phyloP scores from a whole-genome alignment of 2,113 vertebrate genomes.

The Centropristis striata region DNA sequence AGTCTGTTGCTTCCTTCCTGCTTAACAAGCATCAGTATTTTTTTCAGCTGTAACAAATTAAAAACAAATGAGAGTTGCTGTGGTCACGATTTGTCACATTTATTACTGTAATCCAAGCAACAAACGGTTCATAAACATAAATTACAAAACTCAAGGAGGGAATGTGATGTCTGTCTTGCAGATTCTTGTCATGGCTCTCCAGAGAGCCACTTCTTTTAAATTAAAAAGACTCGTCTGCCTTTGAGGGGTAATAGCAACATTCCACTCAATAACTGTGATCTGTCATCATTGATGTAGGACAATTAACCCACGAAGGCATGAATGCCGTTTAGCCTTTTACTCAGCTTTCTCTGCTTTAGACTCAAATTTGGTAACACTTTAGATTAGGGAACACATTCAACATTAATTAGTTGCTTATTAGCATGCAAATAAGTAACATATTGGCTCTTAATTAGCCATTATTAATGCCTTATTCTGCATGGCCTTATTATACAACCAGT shows the following conservation, averaged over 20 bases:
- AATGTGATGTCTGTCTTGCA: not conserved
- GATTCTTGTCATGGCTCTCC: not conserved
- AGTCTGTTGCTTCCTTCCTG: not conserved
- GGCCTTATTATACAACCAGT: too few species aligned
- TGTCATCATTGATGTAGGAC: conserved; percentile 8
- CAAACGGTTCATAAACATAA: conserved; percentile 20
- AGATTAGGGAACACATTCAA: too few species aligned
- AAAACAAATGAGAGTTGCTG: not conserved
- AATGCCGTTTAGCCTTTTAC: not conserved
- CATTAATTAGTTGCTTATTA: too few species aligned
- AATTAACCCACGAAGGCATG: not conserved
- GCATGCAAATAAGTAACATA: too few species aligned
- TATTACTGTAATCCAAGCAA: conserved; percentile 24
- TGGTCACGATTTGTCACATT: conserved; percentile 26
- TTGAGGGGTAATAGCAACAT: too few species aligned
- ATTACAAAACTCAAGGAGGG: not conserved
- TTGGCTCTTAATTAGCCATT: too few species aligned
- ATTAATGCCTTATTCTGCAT: too few species aligned
- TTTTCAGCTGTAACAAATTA: conserved; percentile 21
- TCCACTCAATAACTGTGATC: conserved; percentile 3
- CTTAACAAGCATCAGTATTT: not conserved
- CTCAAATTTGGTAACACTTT: not conserved
- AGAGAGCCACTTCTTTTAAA: not conserved
- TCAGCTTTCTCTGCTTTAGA: not conserved
- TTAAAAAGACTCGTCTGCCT: not conserved